A percentile compares a stretch with the other conserved stretches of the same genome.
Conservation (phyloP, 2,797 vertebrate species). For the Oreortyx pictus region DNA sequence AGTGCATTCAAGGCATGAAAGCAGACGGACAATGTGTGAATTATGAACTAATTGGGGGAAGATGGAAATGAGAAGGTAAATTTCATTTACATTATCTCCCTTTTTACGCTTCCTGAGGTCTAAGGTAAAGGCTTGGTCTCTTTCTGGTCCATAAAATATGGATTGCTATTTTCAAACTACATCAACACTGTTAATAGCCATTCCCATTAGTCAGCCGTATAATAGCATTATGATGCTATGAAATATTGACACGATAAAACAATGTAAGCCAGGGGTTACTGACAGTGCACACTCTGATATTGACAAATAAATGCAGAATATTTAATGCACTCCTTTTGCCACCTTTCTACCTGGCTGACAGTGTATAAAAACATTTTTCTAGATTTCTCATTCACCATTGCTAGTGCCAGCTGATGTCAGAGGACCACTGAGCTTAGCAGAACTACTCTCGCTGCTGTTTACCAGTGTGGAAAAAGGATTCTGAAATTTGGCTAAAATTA, state of each 20-base stretch:
- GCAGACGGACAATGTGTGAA: constrained; percentile 72
- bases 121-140: constrained; percentile 78
- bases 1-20: constrained; percentile 71
- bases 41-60: constrained; percentile 75
- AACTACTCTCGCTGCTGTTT: not conserved
- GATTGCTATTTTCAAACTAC: constrained; percentile 87
- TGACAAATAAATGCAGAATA: constrained; percentile 83
- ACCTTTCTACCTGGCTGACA: constrained; percentile 73
- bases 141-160: constrained; percentile 84
- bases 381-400: not conserved
- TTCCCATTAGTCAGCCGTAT: constrained; percentile 86
- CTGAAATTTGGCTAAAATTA: not conserved
- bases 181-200: constrained; percentile 84
- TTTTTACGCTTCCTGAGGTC: constrained; percentile 77
- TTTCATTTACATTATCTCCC: constrained; percentile 80
- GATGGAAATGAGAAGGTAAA: constrained; percentile 72
- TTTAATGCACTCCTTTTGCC: constrained; percentile 73
- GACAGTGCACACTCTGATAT: constrained; percentile 75
- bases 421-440: not conserved
- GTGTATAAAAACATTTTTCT: constrained; percentile 43
- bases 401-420: not conserved
- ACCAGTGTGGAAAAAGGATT: not conserved
- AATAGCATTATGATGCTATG: constrained; percentile 84
- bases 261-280: constrained; percentile 75
- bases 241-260: constrained; percentile 91